Conservation (phyloP, 2,113 vertebrate genomes). For the Cochlearius cochlearius region DNA sequence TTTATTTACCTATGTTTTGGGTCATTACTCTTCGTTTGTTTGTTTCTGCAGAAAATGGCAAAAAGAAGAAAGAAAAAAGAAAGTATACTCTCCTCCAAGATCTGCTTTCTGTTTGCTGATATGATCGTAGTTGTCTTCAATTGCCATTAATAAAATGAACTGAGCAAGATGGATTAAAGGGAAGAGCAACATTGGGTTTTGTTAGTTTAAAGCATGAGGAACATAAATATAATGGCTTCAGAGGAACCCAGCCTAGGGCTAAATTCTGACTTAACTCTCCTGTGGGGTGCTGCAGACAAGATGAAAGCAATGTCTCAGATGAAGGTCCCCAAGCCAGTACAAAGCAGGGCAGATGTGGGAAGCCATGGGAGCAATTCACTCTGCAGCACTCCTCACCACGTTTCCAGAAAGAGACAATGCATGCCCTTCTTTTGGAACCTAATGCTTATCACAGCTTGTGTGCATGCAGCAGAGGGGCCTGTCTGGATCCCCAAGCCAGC, state of each 20-base stretch:
- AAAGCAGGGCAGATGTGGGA: conserved; percentile 23
- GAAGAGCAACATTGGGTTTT: conserved; percentile 12
- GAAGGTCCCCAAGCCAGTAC: conserved; percentile 11
- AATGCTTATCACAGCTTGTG: background rate
- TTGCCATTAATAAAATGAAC: conserved; percentile 34
- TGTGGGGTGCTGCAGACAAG: conserved; percentile 35
- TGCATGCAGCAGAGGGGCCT: background rate
- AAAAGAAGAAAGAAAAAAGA: background rate
- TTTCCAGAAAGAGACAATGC: background rate
- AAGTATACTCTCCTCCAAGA: background rate
- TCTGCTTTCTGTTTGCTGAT: background rate
- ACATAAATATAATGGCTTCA: conserved; percentile 23
- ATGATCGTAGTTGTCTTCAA: background rate
- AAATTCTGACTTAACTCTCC: conserved; percentile 48
- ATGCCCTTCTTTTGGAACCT: background rate
- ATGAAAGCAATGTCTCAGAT: conserved; percentile 10
- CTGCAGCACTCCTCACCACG: background rate
- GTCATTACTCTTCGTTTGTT: background rate
- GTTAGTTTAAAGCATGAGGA: conserved; percentile 11
- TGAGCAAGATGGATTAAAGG: conserved; percentile 20
- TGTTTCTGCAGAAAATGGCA: background rate
- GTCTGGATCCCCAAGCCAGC: background rate
- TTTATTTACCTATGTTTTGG: background rate
- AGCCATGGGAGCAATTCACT: conserved; percentile 29
- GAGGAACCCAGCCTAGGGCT: conserved; percentile 34